These are phyloP conservation scores for Drosophila quadrilineata DNA, from an alignment of 1,140 invertebrate species.

Conservation along the genomic window DNA sequence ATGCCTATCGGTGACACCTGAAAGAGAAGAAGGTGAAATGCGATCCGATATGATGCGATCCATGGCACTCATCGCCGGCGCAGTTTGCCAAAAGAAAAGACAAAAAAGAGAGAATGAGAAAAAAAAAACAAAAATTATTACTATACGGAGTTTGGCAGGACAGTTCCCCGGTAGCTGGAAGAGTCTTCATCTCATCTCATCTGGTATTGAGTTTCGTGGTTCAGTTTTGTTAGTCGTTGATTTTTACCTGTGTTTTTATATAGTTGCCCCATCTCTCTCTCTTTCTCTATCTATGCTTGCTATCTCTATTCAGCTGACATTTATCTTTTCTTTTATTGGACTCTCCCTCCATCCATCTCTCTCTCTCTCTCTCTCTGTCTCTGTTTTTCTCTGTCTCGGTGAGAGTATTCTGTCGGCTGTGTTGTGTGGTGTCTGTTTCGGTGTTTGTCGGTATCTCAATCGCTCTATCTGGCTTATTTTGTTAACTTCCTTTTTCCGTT, in stretches of 20 bases:
- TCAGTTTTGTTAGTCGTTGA: slow-evolving; percentile 49
- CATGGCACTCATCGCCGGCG: slow-evolving; percentile 56
- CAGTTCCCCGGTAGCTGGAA: slow-evolving; percentile 7
- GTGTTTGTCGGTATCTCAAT: slow-evolving; percentile 61
- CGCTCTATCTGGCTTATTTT: slow-evolving; percentile 77
- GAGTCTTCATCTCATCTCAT: slow-evolving; percentile 36
- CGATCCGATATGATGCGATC: slow-evolving; percentile 73
- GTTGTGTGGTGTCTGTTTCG: slow-evolving; percentile 24
- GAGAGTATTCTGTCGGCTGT: neutral
- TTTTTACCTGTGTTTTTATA: slow-evolving; percentile 45
- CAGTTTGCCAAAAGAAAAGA: slow-evolving; percentile 38
- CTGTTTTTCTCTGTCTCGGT: slow-evolving; percentile 14
- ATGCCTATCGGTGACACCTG: slow-evolving; percentile 80
- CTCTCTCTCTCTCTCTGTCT: slow-evolving; percentile 32
- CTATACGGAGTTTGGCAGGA: no score
- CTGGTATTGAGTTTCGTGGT: slow-evolving; percentile 53
- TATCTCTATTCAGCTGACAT: slow-evolving; percentile 67
- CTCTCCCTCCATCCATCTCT: slow-evolving; percentile 42
- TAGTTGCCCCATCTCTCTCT: slow-evolving; percentile 1
- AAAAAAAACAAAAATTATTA: slow-evolving; percentile 65
- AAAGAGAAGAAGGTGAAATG: slow-evolving; percentile 80
- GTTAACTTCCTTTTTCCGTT: slow-evolving; percentile 77
- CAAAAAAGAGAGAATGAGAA: no score
- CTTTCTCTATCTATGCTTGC: slow-evolving; percentile 26
- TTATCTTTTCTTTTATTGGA: slow-evolving; percentile 75